Percentiles rank a stretch among this genome's conserved stretches.
These are phyloP conservation scores for Ameiurus melas DNA, from an alignment of 2,113 vertebrate species.

Conservation along the genomic window DNA sequence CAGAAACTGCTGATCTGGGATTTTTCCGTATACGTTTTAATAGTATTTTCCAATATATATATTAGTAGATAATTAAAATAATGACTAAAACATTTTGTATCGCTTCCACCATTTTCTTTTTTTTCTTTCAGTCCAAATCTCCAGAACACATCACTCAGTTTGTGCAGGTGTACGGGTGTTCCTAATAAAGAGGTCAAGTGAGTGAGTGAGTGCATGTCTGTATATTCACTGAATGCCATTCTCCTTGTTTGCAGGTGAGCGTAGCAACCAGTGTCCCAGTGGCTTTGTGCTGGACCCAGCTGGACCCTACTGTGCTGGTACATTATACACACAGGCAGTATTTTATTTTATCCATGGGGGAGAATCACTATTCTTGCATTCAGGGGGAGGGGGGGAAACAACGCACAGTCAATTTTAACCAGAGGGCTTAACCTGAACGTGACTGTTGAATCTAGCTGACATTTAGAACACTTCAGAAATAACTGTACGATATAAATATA, in stretches of 20 bases:
- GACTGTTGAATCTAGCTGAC: background rate
- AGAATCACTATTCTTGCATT: background rate
- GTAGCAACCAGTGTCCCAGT: constrained; percentile 89
- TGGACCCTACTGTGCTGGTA: constrained; percentile 91
- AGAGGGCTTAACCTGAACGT: background rate
- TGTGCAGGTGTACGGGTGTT: background rate
- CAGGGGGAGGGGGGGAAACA: background rate
- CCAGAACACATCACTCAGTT: too few relatives aligned
- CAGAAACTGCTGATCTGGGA: too few relatives aligned
- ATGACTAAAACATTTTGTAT: too few relatives aligned
- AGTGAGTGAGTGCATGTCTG: background rate
- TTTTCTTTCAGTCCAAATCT: too few relatives aligned
- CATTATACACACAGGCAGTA: background rate
- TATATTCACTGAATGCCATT: background rate
- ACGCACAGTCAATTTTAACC: background rate
- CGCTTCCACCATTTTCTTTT: background rate
- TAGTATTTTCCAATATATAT: too few relatives aligned
- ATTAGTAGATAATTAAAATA: too few relatives aligned
- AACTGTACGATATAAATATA: background rate
- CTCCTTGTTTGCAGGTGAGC: constrained; percentile 76
- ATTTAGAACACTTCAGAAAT: background rate
- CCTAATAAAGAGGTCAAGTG: background rate
- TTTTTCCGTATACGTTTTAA: too few relatives aligned
- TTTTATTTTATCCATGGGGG: background rate
- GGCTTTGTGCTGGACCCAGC: constrained; percentile 84